phyloP scores from a whole-genome alignment of 1,140 invertebrate genomes.

The Oryctes rhinoceros region DNA sequence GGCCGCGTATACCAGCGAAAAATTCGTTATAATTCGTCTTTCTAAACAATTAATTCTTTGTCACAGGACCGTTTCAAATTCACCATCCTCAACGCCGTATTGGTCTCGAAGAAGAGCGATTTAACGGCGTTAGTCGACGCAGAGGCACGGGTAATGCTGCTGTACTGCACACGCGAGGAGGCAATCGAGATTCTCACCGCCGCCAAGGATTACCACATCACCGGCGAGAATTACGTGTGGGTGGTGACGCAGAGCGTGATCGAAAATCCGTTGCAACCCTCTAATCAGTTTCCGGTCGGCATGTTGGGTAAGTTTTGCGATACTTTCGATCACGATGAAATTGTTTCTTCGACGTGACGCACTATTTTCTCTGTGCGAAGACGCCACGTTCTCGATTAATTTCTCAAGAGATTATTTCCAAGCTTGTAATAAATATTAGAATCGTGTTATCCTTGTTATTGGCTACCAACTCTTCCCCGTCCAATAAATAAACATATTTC shows the following conservation, averaged over 20 bases:
- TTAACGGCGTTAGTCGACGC: constrained; percentile 81
- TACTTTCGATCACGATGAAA: too few species aligned
- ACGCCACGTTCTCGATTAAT: too few species aligned
- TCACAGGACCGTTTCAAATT: constrained; percentile 86
- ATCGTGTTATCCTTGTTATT: too few species aligned
- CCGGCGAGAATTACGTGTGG: constrained; percentile 96
- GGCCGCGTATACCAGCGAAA: too few species aligned
- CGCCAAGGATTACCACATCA: constrained; percentile 85
- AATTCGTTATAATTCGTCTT: too few species aligned
- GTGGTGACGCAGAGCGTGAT: constrained; percentile 96
- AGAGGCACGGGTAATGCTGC: constrained; percentile 91
- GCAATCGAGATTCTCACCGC: constrained; percentile 83
- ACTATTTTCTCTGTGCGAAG: too few species aligned
- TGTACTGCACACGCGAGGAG: constrained; percentile 90
- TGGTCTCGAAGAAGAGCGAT: constrained; percentile 75
- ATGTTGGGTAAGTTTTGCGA: constrained; percentile 81
- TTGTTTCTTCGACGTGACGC: too few species aligned
- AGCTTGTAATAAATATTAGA: too few species aligned
- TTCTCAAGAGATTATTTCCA: too few species aligned
- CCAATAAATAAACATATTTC: too few species aligned
- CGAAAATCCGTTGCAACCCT: constrained; percentile 74
- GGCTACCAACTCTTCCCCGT: too few species aligned
- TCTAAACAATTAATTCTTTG: neutral
- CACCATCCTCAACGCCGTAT: constrained; percentile 84
- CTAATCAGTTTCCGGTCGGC: constrained; percentile 87